Base-by-base conservation (phyloP, 2,888 invertebrate species). In the Lampropteryx suffumata region DNA sequence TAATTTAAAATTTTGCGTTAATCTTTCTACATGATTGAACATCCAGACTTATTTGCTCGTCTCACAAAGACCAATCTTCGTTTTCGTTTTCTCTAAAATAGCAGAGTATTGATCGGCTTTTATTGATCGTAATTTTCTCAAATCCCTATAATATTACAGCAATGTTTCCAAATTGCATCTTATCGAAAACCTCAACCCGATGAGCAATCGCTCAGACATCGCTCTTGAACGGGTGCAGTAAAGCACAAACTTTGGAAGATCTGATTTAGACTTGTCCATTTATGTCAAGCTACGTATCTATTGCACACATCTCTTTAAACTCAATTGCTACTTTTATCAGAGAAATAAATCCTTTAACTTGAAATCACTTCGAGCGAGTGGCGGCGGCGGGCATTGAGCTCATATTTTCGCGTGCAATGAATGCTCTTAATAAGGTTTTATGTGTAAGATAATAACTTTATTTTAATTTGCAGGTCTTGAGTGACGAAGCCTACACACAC, bases 401-500 rank as follows among this genome's bases (percentile, higher is more conserved):
- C 7, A 1, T 24, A 6, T 7, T 7, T 7, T 24, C 21, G 3
- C 6, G 24, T 24, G 1, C 3, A 24, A 24, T 4, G 7, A 1
- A n/a, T n/a, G n/a, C n/a, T n/a, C n/a, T n/a, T n/a, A n/a, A 7
- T 5, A 24, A 7, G 24, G 6, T 7, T 24, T 24, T 24, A 7
- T 6, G 24, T 7, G 24, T 7, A 24, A 24, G 6, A 24, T 24
- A 24, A 24, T 7, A 6, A 5, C 6, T 6, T 24, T 24, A 17
- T 32, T 32, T n/a, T 30, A n/a, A 9, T 42, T 43, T 35, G 7
- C 55, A 89, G 83, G 84, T 92, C 1, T 61, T 88, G 0, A 89
- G 84, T 45, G 86, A 89, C 35, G 87, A 91, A 41, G 73, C 82
- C 0, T 93, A 87, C 82, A 93, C 92, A 0, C 92, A 93, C 61